These are phyloP conservation scores for Bubo blakistoni DNA, from an alignment of 2,113 vertebrate species.

Conservation along the genomic window DNA sequence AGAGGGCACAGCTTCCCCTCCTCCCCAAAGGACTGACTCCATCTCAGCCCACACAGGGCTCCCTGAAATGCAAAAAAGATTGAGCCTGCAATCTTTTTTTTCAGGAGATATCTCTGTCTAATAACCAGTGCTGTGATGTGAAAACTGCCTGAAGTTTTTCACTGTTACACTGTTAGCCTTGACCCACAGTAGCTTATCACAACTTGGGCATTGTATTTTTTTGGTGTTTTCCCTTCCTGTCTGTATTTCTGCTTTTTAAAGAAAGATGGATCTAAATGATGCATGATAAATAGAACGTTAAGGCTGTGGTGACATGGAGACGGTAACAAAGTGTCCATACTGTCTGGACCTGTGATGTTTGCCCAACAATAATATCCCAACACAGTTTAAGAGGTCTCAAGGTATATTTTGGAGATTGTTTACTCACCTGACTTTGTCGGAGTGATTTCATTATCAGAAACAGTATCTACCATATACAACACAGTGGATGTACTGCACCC, in stretches of 20 bases:
- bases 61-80: not conserved
- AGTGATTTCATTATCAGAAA: not conserved
- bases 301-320: not conserved
- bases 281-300: not conserved
- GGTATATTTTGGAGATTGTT: not conserved
- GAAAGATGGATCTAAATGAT: not conserved
- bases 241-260: not conserved
- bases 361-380: not conserved
- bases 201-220: not conserved
- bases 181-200: not conserved
- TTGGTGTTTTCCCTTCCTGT: not conserved
- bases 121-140: not conserved
- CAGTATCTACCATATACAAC: not conserved
- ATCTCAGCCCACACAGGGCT: not conserved
- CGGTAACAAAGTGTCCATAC: not conserved
- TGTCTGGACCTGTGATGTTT: not conserved
- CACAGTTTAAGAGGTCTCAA: not conserved
- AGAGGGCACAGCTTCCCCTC: not conserved
- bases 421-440: not conserved
- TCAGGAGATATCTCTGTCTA: not conserved
- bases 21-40: not conserved
- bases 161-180: not conserved
- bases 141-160: not conserved
- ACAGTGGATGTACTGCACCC: not conserved
- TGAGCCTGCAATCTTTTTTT: not conserved